Evolutionary conservation across 2,113 vertebrate genomes (phyloP).

Genomic region (Crocuta crocuta): DNA sequence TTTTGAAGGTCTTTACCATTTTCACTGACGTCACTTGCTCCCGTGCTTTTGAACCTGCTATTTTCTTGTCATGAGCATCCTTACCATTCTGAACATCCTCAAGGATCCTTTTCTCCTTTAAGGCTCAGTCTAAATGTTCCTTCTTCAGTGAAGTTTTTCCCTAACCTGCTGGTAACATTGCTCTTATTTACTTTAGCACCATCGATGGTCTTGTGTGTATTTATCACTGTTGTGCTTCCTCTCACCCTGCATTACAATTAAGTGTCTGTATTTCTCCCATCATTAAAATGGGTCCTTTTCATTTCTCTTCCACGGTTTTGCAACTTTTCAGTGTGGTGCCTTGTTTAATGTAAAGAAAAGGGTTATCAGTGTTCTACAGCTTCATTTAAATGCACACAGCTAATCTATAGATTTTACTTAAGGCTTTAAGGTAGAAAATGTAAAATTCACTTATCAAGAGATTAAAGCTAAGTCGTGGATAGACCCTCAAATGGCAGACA

Average conservation of each 20-base stretch:
- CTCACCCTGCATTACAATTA: not conserved
- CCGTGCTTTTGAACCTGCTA: not conserved
- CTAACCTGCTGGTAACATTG: not conserved
- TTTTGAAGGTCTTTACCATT: not conserved
- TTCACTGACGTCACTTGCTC: not conserved
- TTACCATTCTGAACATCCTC: not conserved
- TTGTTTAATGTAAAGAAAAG: not conserved
- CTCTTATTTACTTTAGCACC: not conserved
- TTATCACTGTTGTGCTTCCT: not conserved
- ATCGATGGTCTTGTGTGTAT: not conserved
- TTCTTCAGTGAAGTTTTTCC: not conserved
- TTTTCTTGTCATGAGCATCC: not conserved
- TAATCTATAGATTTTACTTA: not conserved
- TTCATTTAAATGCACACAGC: not conserved
- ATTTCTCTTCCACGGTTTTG: not conserved
- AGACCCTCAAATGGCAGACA: not conserved
- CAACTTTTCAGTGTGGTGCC: not conserved
- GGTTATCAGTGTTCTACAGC: not conserved
- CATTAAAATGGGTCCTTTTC: not conserved
- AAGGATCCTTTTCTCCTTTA: not conserved
- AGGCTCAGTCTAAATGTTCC: not conserved
- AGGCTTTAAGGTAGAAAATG: not conserved
- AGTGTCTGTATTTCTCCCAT: not conserved
- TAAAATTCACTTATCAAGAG: not conserved
- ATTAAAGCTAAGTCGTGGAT: not conserved